Base-by-base conservation (phyloP, 2,888 invertebrate genomes). In the Syritta pipiens region DNA sequence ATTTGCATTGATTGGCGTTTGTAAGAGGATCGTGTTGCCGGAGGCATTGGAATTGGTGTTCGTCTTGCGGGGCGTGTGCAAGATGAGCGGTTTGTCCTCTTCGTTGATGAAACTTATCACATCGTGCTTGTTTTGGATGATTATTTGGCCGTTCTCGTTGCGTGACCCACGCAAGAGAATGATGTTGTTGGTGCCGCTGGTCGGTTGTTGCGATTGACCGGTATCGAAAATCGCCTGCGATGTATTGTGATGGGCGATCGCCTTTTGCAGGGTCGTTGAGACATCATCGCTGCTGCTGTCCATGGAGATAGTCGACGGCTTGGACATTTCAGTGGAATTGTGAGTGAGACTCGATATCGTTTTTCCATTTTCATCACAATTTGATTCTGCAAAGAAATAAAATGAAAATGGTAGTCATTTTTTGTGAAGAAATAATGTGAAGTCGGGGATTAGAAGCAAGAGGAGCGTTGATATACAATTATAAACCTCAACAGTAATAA, bases 41-140 rank as follows among this genome's bases (percentile, higher is more conserved):
- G 63, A 42, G 4, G 60, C 83, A 17, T 79, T 71, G 28, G 71
- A 46, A 81, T 75, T 55, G 44, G 83, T 65, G 10, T 82, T 75
- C 17, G 75, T 53, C 60, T 75, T 76, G 14, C 82, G 76, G 5
- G 82, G 68, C n/a, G 81, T 75, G 37, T 74, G 75, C 20, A 81
- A 53, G 10, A 75, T 81, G 32, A 81, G 32, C 20, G 81, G 75
- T 32, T 81, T 81, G 35, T 81, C 81, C 59, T 75, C 81, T 81
- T 88, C 88, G 76, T 84, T 89, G 76, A 88, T 86, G 83, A 89
- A 86, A 82, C 86, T 89, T 55, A 89, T 86, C 74, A 89, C 87
- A 76, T 89, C 89, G 84, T 89, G 89, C 81, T 88, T 88, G 81
- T 89, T 89, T 83, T 89, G 89, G 77, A 89, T 87, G 71, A 89